A percentile compares a stretch with the other conserved stretches of the same genome.
Evolutionary conservation across 2,888 invertebrate genomes (phyloP).

Genomic region (Cheilosia variabilis): DNA sequence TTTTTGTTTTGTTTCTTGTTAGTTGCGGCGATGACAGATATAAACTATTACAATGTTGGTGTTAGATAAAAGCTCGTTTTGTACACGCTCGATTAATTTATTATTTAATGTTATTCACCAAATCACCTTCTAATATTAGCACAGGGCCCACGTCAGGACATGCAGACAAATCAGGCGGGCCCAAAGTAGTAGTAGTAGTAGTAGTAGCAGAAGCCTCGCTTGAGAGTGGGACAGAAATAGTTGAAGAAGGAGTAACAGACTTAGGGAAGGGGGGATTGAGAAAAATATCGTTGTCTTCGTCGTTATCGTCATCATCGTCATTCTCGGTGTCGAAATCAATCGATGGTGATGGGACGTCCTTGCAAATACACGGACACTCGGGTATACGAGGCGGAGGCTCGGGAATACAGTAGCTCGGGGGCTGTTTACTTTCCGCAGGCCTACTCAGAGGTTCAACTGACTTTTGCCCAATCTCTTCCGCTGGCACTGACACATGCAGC

Average conservation of each 20-base stretch:
- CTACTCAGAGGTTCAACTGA: conserved; percentile 25
- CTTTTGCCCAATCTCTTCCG: conserved; percentile 80
- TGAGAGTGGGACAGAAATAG: conserved; percentile 60
- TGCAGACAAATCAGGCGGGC: conserved; percentile 81
- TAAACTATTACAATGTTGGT: conserved; percentile 22
- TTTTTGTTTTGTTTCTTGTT: conserved; percentile 30
- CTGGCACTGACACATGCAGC: conserved; percentile 91
- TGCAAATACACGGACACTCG: conserved; percentile 82
- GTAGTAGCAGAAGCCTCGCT: conserved; percentile 78
- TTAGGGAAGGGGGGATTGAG: conserved; percentile 42
- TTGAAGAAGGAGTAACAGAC: conserved; percentile 63
- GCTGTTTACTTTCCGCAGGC: conserved; percentile 51
- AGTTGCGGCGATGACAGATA: conserved; percentile 58
- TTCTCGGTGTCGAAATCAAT: conserved; percentile 71
- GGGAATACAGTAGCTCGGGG: conserved; percentile 78
- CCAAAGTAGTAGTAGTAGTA: conserved; percentile 82
- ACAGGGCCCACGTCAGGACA: conserved; percentile 89
- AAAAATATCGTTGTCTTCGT: conserved; percentile 53
- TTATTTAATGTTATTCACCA: conserved; percentile 62
- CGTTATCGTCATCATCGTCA: conserved; percentile 36
- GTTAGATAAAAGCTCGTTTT: conserved; percentile 61
- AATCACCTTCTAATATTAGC: conserved; percentile 93
- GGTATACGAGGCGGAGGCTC: conserved; percentile 83
- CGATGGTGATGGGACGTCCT: conserved; percentile 16
- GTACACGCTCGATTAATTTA: conserved; percentile 58